phyloP scores from a whole-genome alignment of 1,140 invertebrate species.

The Caerostris darwini region DNA sequence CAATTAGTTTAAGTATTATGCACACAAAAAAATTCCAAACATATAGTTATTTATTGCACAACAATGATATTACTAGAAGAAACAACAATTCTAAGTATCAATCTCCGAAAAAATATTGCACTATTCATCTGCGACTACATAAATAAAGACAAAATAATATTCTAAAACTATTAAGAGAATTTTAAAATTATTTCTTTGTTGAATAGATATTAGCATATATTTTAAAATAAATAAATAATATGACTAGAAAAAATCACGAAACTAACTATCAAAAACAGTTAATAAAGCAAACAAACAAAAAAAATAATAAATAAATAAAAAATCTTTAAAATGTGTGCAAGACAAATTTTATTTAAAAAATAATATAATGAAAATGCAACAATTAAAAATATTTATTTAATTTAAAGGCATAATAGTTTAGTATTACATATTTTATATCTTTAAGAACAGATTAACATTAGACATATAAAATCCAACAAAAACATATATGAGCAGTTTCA shows the following conservation, averaged over 20 bases:
- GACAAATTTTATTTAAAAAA: neutral
- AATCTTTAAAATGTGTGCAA: neutral
- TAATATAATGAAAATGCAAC: neutral
- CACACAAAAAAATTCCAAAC: neutral
- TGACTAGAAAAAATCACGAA: neutral
- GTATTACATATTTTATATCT: neutral
- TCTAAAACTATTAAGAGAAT: neutral
- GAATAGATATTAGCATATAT: neutral
- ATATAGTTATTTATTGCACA: neutral
- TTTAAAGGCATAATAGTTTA: neutral
- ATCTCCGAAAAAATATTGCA: neutral
- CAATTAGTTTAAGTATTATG: neutral
- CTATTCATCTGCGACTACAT: neutral
- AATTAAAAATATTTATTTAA: too few species aligned
- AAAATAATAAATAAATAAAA: neutral
- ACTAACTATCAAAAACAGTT: neutral
- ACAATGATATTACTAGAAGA: neutral
- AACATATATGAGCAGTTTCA: slow-evolving; percentile 1
- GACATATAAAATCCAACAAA: neutral
- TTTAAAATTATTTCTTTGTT: neutral
- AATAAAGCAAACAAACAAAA: neutral
- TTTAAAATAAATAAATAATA: neutral
- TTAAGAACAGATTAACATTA: neutral
- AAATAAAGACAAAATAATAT: neutral
- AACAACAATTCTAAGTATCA: neutral